Conservation (phyloP, 2,888 invertebrate species). For the Drosophila pseudotakahashii region DNA sequence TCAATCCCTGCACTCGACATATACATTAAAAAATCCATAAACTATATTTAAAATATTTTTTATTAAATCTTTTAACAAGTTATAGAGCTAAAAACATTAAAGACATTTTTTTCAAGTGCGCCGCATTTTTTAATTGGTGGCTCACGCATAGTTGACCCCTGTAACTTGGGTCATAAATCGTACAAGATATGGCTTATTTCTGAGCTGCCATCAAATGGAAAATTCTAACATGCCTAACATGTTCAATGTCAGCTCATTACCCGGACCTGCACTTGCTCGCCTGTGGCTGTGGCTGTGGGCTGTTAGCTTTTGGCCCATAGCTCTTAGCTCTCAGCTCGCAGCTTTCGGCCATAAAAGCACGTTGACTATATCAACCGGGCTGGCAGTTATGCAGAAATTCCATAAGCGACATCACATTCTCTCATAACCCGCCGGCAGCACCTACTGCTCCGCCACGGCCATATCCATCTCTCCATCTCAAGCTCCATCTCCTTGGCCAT, state of each 20-base stretch:
- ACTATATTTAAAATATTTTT: background rate
- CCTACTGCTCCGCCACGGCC: slow-evolving; percentile 8
- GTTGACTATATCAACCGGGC: slow-evolving; percentile 40
- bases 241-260: slow-evolving; percentile 66
- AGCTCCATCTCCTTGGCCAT: slow-evolving; percentile 15
- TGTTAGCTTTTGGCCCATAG: background rate
- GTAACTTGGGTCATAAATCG: slow-evolving; percentile 32
- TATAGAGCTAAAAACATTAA: no score
- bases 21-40: background rate
- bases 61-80: background rate
- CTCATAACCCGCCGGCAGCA: slow-evolving; percentile 60
- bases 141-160: slow-evolving; percentile 60
- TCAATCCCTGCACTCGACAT: background rate
- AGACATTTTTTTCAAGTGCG: background rate
- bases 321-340: slow-evolving; percentile 11
- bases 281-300: slow-evolving; percentile 3
- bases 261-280: slow-evolving; percentile 50
- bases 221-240: slow-evolving; percentile 61
- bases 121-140: slow-evolving; percentile 12
- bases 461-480: slow-evolving; percentile 9
- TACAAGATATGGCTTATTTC: slow-evolving; percentile 41
- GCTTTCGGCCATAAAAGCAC: slow-evolving; percentile 61
- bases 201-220: slow-evolving; percentile 45
- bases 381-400: slow-evolving; percentile 68
- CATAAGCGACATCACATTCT: slow-evolving; percentile 75